These are phyloP conservation scores for Drosophila antonietae DNA, from an alignment of 2,888 invertebrate species.

Conservation along the genomic window DNA sequence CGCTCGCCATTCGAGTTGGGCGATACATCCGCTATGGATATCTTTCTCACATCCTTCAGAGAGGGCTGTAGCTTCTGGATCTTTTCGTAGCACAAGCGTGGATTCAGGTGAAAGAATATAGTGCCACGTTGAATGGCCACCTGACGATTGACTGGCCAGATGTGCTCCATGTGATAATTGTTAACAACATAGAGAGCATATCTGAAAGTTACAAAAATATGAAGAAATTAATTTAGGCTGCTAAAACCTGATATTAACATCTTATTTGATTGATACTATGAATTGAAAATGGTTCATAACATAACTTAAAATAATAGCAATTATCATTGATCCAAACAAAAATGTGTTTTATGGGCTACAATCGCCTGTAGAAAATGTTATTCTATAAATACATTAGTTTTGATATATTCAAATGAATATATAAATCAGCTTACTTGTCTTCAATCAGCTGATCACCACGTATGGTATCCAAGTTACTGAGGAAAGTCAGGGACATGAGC, in stretches of 20 bases:
- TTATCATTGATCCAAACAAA: too few relatives aligned
- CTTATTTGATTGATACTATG: too few relatives aligned
- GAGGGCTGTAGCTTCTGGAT: slow-evolving; percentile 86
- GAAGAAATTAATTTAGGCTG: not conserved
- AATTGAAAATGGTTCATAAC: too few relatives aligned
- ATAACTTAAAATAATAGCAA: too few relatives aligned
- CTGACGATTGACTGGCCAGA: slow-evolving; percentile 86
- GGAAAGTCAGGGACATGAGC: slow-evolving; percentile 88
- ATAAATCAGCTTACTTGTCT: slow-evolving; percentile 57
- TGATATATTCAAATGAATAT: not conserved
- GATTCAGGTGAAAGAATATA: slow-evolving; percentile 90
- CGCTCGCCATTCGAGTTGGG: slow-evolving; percentile 94
- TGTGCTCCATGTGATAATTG: slow-evolving; percentile 88
- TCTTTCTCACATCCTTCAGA: slow-evolving; percentile 50
- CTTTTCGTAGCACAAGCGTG: slow-evolving; percentile 88
- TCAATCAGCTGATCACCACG: slow-evolving; percentile 85
- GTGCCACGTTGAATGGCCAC: slow-evolving; percentile 86
- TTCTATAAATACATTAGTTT: too few relatives aligned
- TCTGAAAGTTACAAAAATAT: slow-evolving; percentile 56
- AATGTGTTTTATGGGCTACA: too few relatives aligned
- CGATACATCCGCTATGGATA: slow-evolving; percentile 76
- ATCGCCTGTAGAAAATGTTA: too few relatives aligned
- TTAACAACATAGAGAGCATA: slow-evolving; percentile 87
- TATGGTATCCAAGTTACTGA: slow-evolving; percentile 88
- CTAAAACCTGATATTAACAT: too few relatives aligned